Conservation (phyloP, 2,888 invertebrate species). For the Thymelicus lineola region DNA sequence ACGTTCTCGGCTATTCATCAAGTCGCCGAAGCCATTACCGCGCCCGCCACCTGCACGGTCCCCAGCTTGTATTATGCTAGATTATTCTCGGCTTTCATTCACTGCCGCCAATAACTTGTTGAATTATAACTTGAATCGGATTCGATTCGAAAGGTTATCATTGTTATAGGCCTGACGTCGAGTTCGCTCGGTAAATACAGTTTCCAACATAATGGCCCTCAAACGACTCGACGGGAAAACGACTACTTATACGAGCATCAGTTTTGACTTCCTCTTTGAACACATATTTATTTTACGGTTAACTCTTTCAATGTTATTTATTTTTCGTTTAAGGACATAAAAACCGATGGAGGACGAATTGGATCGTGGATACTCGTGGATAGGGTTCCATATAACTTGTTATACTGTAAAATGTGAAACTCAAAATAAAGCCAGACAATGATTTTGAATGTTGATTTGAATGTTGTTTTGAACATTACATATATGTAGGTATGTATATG, state of each 20-base stretch:
- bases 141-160: constrained; percentile 45
- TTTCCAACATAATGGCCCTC: constrained; percentile 35
- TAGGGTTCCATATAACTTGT: too few relatives aligned
- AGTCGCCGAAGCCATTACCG: constrained; percentile 75
- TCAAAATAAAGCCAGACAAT: too few relatives aligned
- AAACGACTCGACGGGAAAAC: constrained; percentile 30
- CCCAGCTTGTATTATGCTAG: constrained; percentile 71
- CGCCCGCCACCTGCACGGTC: constrained; percentile 75
- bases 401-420: too few relatives aligned
- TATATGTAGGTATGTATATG: too few relatives aligned
- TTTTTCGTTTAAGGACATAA: neutral
- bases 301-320: constrained; percentile 17
- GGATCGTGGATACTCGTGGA: too few relatives aligned
- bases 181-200: constrained; percentile 37
- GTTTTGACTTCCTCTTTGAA: constrained; percentile 21
- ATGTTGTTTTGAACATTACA: too few relatives aligned
- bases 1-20: constrained; percentile 80
- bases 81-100: constrained; percentile 71
- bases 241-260: constrained; percentile 32
- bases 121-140: constrained; percentile 50
- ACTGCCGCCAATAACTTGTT: constrained; percentile 66
- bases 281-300: constrained; percentile 20
- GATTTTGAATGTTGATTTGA: too few relatives aligned
- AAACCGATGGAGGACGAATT: neutral
- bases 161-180: constrained; percentile 34